Base-by-base conservation (phyloP, 2,888 invertebrate genomes). In the Rotaria socialis region DNA sequence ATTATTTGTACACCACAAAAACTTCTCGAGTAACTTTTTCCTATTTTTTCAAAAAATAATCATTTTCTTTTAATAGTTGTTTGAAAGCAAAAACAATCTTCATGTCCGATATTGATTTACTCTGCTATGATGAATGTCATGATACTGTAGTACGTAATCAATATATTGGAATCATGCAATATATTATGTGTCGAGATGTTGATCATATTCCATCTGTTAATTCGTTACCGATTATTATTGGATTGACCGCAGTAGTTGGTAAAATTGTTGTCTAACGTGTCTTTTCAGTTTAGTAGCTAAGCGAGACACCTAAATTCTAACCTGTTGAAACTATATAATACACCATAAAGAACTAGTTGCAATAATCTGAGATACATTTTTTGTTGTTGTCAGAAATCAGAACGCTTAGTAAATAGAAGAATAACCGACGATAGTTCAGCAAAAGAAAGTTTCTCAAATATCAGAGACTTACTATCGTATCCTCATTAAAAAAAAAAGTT, bases 1-100 rank as follows among this genome's bases (percentile, higher is more conserved):
- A 80, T 80, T 14, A 8, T 47, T 47, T 80, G 80, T 47, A 80
- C 80, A 80, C 80, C 80, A n/a, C 80, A 80, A 47, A 80, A 47
- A 47, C 47, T 80, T n/a, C 4, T 80, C 2, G 47, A 80, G 67
- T 67, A 67, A 67, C 1, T 16, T n/a, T 35, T 7, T n/a, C 35
- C 14, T 6, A 35, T 67, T 35, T 67, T 67, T 3, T 16, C 4
- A 24, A 3, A 5, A 67, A 16, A 19, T 3, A 67, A 16, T 35
- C 8, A 35, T 35, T 67, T 35, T 67, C 14, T 35, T 27, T 58
- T 3, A 52, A 58, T 67, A 67, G 67, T 47, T 80, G 80, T 80
- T 80, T 80, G 14, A 43, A 43, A 47, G 10, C 1, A 8, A 47
- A 80, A 47, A 47, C 47, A 24, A 47, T 80, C 3, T 47, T 47